phyloP scores from a whole-genome alignment of 2,888 invertebrate species.

The Cheilosia vulpina region DNA sequence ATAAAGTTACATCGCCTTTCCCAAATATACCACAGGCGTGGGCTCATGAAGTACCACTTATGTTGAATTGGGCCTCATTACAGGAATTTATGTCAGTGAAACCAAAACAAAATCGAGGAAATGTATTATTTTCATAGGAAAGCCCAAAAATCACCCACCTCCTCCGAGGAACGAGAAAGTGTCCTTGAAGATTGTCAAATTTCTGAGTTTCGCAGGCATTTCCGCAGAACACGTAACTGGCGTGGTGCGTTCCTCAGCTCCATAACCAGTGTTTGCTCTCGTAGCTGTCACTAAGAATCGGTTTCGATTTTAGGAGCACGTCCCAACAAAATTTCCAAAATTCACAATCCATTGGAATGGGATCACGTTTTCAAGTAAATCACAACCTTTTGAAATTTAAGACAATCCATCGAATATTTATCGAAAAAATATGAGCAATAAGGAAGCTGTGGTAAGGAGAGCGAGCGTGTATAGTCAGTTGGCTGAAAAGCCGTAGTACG shows the following conservation, averaged over 20 bases:
- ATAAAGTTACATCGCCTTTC: constrained; percentile 12
- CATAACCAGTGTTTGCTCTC: constrained; percentile 3
- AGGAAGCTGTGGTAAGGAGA: neutral
- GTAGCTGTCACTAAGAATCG: neutral
- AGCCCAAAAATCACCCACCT: too few species aligned
- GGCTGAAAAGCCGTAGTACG: too few species aligned
- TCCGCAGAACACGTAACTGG: neutral
- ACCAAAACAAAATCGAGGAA: neutral
- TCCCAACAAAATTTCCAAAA: constrained; percentile 1
- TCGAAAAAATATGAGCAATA: neutral
- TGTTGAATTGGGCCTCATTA: constrained; percentile 20
- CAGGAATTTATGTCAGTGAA: neutral
- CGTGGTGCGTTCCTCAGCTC: constrained; percentile 1
- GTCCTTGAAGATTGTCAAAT: neutral
- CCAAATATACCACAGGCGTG: constrained; percentile 11
- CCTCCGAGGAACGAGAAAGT: neutral
- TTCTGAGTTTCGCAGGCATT: constrained; percentile 6
- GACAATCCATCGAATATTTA: constrained; percentile 5
- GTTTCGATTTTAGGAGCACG: neutral
- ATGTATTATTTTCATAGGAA: neutral
- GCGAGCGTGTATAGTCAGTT: too few species aligned
- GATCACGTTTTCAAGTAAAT: constrained; percentile 30
- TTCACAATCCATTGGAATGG: constrained; percentile 29
- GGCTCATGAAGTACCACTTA: constrained; percentile 1
- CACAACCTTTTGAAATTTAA: neutral